These are phyloP conservation scores for Drosophila multiciliata DNA, from an alignment of 2,888 invertebrate genomes.

Conservation along the genomic window DNA sequence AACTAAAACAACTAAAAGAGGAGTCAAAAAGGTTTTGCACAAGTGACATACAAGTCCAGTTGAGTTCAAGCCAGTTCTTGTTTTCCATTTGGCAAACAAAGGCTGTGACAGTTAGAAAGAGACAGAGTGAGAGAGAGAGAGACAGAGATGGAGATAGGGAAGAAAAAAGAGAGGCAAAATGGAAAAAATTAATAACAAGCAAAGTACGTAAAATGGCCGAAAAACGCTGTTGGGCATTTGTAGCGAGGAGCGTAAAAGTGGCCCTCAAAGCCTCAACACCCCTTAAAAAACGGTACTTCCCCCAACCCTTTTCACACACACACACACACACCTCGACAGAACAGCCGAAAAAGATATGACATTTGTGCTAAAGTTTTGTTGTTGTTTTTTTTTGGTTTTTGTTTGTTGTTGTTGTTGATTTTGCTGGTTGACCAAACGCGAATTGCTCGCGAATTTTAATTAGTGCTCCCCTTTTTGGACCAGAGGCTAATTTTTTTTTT, in stretches of 20 bases:
- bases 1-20: background rate
- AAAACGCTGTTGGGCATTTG: slow-evolving; percentile 71
- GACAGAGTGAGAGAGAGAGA: background rate
- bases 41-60: slow-evolving; percentile 69
- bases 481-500: background rate
- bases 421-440: slow-evolving; percentile 76
- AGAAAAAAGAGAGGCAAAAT: slow-evolving; percentile 17
- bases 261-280: slow-evolving; percentile 1
- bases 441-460: slow-evolving; percentile 80
- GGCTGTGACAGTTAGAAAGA: background rate
- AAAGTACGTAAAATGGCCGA: slow-evolving; percentile 66
- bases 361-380: slow-evolving; percentile 69
- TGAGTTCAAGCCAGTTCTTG: slow-evolving; percentile 32
- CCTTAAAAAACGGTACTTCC: slow-evolving; percentile 15
- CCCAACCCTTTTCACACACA: background rate
- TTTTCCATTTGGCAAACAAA: slow-evolving; percentile 43
- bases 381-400: background rate
- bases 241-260: slow-evolving; percentile 47
- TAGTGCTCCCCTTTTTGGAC: slow-evolving; percentile 64
- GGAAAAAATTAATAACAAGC: slow-evolving; percentile 64
- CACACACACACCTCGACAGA: slow-evolving; percentile 30
- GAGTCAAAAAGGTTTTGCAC: slow-evolving; percentile 45
- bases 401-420: slow-evolving; percentile 40
- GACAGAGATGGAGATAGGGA: background rate
- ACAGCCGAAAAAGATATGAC: slow-evolving; percentile 70